These are phyloP conservation scores for Erythrolamprus reginae DNA, from an alignment of 2,113 vertebrate genomes.

Conservation along the genomic window DNA sequence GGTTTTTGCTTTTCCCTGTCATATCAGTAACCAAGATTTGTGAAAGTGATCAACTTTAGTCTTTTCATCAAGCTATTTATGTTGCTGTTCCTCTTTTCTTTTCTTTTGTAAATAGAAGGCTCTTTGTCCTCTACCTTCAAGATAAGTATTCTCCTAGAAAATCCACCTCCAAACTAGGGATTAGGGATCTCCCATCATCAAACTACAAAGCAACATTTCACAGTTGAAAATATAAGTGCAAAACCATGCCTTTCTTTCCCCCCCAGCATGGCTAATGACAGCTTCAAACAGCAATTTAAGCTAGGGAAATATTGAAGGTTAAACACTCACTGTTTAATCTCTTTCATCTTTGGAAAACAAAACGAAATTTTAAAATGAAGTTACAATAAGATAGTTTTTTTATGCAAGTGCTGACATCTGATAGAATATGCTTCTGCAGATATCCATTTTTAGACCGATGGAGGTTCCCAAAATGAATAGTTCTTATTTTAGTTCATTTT, in stretches of 20 bases:
- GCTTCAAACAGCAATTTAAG: neutral
- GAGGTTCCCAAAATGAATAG: neutral
- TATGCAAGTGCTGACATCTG: neutral
- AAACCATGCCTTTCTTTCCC: neutral
- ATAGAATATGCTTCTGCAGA: neutral
- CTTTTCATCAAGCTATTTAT: neutral
- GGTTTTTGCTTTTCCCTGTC: neutral
- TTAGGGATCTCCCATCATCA: neutral
- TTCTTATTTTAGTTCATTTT: neutral
- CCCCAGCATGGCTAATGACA: neutral
- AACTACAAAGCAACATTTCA: neutral
- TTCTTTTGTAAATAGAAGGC: neutral
- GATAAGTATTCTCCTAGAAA: neutral
- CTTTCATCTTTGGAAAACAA: neutral
- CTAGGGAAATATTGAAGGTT: neutral
- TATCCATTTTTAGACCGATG: neutral
- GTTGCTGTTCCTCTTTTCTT: neutral
- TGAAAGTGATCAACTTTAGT: neutral
- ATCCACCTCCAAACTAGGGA: neutral
- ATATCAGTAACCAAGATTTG: neutral
- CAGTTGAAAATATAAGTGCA: neutral
- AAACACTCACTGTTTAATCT: neutral
- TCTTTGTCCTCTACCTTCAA: neutral
- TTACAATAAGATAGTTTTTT: neutral
- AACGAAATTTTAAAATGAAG: neutral